Percentiles rank a stretch among this genome's conserved stretches.
Evolutionary conservation across 2,113 vertebrate genomes (phyloP).

Genomic region (Heloderma charlesbogerti): DNA sequence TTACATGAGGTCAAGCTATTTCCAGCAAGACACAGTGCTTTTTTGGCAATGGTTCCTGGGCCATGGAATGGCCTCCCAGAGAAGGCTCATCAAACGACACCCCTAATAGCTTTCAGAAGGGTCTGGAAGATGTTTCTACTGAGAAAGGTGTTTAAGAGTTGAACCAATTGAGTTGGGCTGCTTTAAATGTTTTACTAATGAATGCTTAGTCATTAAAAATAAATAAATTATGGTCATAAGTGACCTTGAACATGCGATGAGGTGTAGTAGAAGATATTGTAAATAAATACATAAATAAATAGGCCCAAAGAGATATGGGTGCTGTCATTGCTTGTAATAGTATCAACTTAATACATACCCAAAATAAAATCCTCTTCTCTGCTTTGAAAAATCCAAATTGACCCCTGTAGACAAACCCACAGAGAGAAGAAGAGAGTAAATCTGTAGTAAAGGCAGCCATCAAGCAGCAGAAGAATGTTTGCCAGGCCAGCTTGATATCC

Average conservation of each 20-base stretch:
- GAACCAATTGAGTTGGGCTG: background rate
- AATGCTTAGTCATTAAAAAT: background rate
- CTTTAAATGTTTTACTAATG: background rate
- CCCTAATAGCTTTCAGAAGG: background rate
- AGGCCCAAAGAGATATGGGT: background rate
- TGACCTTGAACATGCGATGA: background rate
- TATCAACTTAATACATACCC: constrained; percentile 46
- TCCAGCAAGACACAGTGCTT: background rate
- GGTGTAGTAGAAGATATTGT: background rate
- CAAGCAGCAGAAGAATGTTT: constrained; percentile 70
- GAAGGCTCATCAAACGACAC: background rate
- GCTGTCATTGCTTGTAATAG: background rate
- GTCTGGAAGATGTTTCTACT: background rate
- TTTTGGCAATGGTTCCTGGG: background rate
- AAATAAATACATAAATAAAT: background rate
- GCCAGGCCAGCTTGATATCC: constrained; percentile 64
- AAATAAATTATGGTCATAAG: background rate
- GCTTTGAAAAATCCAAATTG: constrained; percentile 70
- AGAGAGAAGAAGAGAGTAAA: constrained; percentile 62
- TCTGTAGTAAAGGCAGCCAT: constrained; percentile 56
- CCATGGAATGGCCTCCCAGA: background rate
- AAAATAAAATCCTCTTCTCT: constrained; percentile 62
- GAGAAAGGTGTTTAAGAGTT: background rate
- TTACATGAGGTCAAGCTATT: background rate
- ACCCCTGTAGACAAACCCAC: constrained; percentile 50